Evolutionary conservation across 2,888 invertebrate species (phyloP), one percentile per base, ranked within the genome.

Genomic region (Athalia rosae): DNA sequence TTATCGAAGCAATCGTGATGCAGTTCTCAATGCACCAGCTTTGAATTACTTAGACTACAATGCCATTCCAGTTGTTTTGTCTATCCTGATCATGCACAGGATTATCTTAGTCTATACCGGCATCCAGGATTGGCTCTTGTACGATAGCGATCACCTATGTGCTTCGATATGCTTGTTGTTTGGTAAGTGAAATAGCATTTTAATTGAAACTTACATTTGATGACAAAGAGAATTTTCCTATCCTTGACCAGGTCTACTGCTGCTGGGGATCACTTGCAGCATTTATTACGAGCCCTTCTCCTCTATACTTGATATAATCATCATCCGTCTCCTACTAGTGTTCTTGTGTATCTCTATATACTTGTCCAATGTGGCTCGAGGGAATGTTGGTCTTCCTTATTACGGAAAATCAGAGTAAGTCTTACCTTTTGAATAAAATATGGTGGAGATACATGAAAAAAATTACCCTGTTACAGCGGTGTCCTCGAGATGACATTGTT

Each of bases 211-310:
- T 47, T 47, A 67, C 67, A 15, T 50, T 47, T n/a, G 1, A 53
- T 28, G 15, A 47, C 4, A 5, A 43, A 41, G n/a, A 13, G 45
- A 4, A n/a, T 45, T 63, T 45, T 45, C 4, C 1, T 13, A 41
- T 53, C 50, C 4, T 53, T 4, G 50, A 63, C 6, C 63, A 76
- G 76, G 76, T 8, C 64, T 76, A 9, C 11, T 76, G 43, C 64
- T 76, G 43, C 41, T 76, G 5, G 63, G 53, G 50, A 63, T 63
- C 50, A 63, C 76, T 4, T 76, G 76, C 53, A 76, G 53, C 63
- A 76, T 76, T 64, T 76, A 76, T 76, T 53, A 63, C 63, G 76
- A 76, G 43, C 76, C 76, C n/a, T 76, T 76, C 13, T 47, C 53
- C 41, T 63, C 48, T 53, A n/a, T 9, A 45, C 41, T 15, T 11